These are phyloP conservation scores for Pipistrellus kuhlii DNA, from an alignment of 2,797 vertebrate species.

Conservation along the genomic window DNA sequence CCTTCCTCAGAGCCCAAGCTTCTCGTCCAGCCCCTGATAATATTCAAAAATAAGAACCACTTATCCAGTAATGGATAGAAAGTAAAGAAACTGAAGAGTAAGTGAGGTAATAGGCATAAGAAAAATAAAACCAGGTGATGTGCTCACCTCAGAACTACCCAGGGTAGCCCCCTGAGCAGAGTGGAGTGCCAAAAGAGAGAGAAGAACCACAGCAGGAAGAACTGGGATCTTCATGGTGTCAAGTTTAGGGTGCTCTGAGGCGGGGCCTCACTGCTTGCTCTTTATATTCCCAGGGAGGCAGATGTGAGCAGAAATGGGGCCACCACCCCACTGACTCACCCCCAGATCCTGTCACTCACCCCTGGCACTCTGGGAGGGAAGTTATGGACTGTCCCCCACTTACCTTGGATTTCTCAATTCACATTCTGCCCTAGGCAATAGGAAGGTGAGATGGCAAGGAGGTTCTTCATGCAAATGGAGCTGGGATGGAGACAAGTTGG, in stretches of 20 bases:
- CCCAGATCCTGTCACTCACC: constrained; percentile 61
- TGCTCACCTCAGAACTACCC: constrained; percentile 70
- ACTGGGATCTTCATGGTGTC: constrained; percentile 78
- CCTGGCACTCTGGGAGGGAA: constrained; percentile 59
- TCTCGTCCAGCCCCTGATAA: background rate
- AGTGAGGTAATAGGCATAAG: background rate
- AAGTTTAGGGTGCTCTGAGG: constrained; percentile 74
- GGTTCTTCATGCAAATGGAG: background rate
- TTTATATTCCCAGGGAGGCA: constrained; percentile 77
- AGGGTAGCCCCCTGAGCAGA: constrained; percentile 74
- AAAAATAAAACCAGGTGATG: background rate
- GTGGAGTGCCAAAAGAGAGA: constrained; percentile 75
- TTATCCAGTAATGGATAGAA: background rate
- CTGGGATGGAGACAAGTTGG: constrained; percentile 65
- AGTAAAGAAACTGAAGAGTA: background rate
- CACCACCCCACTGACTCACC: constrained; percentile 79
- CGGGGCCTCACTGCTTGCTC: constrained; percentile 49
- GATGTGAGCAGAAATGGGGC: constrained; percentile 46
- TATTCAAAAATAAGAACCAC: background rate
- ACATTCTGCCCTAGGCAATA: constrained; percentile 43
- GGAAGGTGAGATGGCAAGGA: constrained; percentile 43
- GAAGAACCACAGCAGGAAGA: constrained; percentile 60
- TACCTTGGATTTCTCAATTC: constrained; percentile 78
- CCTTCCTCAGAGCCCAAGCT: background rate
- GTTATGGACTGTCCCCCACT: constrained; percentile 49